A percentile compares a stretch with the other conserved stretches of the same genome.
These are phyloP conservation scores for Ardeotis arabs DNA, from an alignment of 2,113 vertebrate genomes.

Conservation along the genomic window DNA sequence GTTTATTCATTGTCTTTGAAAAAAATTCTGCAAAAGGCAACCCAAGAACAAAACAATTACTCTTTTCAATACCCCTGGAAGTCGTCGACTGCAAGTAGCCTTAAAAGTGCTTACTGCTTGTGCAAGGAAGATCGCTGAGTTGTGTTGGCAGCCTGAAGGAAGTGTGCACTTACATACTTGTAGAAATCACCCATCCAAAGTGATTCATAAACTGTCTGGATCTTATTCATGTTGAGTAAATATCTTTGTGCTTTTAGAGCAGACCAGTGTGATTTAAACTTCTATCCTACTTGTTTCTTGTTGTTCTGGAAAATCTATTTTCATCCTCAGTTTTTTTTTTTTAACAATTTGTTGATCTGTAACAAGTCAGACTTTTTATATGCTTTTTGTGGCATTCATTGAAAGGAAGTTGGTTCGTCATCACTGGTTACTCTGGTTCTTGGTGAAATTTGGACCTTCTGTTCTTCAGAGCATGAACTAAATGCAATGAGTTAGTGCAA, in stretches of 20 bases:
- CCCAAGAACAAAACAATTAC: neutral
- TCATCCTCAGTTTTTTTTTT: neutral
- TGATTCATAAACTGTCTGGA: neutral
- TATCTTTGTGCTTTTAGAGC: neutral
- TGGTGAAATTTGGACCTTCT: neutral
- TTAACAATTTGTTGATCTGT: neutral
- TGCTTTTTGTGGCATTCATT: neutral
- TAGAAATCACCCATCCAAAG: neutral
- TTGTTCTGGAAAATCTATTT: neutral
- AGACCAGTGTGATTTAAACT: neutral
- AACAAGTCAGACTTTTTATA: neutral
- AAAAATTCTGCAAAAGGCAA: neutral
- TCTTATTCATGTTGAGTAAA: neutral
- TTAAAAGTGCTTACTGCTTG: neutral
- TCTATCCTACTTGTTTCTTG: neutral
- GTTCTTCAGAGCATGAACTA: neutral
- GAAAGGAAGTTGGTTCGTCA: neutral
- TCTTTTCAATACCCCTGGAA: rapidly evolving
- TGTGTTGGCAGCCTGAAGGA: rapidly evolving
- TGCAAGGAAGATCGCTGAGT: neutral
- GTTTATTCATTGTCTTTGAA: neutral
- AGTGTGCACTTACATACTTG: rapidly evolving
- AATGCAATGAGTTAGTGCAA: neutral
- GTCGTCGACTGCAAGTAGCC: neutral
- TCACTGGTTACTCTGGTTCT: neutral